Evolutionary conservation across 1,140 invertebrate species (phyloP).

Genomic region (Marisa cornuarietis): DNA sequence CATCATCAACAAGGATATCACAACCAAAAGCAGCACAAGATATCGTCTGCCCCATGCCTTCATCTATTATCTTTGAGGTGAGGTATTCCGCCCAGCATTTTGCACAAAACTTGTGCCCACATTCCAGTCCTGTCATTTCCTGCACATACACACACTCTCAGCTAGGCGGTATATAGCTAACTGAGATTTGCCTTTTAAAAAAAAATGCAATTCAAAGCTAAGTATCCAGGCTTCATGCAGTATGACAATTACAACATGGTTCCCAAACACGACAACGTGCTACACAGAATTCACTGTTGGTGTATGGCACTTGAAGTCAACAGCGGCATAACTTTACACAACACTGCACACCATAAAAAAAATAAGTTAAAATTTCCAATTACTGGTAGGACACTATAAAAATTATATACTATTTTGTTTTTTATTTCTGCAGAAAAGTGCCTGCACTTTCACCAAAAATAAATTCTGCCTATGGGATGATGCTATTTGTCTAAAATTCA

Average conservation of each 20-base stretch:
- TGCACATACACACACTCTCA: slow-evolving; percentile 61
- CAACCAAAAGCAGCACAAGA: slow-evolving; percentile 86
- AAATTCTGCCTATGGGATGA: too few relatives aligned
- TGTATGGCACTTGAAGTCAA: too few relatives aligned
- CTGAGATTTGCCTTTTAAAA: not conserved
- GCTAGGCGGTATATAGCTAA: not conserved
- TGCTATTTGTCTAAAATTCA: too few relatives aligned
- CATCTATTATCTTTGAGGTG: slow-evolving; percentile 97
- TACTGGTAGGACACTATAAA: too few relatives aligned
- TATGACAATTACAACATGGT: not conserved
- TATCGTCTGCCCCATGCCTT: slow-evolving; percentile 90
- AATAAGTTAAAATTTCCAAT: too few relatives aligned
- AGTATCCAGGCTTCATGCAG: not conserved
- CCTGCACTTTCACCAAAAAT: too few relatives aligned
- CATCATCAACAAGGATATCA: slow-evolving; percentile 94
- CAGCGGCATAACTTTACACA: too few relatives aligned
- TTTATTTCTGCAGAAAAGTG: too few relatives aligned
- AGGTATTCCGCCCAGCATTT: slow-evolving; percentile 97
- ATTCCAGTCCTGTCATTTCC: slow-evolving; percentile 96
- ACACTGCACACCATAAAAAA: too few relatives aligned
- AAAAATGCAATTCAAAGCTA: slow-evolving; percentile 2
- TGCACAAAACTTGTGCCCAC: slow-evolving; percentile 95
- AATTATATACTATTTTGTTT: too few relatives aligned
- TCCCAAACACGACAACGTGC: not conserved
- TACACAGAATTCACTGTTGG: too few relatives aligned